Evolutionary conservation across 2,797 vertebrate genomes (phyloP).

Genomic region (Garrulus glandarius): DNA sequence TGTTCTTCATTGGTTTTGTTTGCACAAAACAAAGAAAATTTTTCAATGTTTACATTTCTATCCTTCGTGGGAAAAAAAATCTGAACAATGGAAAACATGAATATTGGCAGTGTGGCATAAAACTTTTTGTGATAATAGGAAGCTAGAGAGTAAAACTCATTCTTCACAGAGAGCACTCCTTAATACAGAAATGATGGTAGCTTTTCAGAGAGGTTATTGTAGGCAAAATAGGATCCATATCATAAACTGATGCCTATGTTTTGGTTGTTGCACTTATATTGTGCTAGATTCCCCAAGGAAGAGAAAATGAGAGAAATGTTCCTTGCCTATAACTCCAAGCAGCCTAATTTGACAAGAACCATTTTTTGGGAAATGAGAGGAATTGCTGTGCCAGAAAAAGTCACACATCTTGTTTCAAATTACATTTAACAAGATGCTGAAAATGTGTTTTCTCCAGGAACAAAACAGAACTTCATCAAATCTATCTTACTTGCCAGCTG

Average conservation of each 20-base stretch:
- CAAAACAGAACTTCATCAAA: neutral
- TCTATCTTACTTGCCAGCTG: neutral
- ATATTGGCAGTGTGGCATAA: neutral
- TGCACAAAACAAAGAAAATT: neutral
- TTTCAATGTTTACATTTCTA: neutral
- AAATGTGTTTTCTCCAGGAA: neutral
- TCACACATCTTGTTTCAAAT: neutral
- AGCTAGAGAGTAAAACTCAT: neutral
- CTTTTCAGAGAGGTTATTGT: neutral
- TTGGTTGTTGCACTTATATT: neutral
- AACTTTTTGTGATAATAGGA: neutral
- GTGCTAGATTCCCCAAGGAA: neutral
- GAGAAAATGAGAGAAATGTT: neutral
- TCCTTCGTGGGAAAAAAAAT: neutral
- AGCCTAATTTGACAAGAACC: neutral
- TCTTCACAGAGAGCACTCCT: neutral
- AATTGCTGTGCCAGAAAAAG: neutral
- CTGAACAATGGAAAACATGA: neutral
- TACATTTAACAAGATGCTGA: neutral
- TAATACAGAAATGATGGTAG: neutral
- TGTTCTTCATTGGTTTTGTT: neutral
- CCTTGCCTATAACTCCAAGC: neutral
- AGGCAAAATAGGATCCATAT: neutral
- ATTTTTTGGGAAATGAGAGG: neutral
- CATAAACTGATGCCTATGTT: neutral